These are phyloP conservation scores for Hedychridium roseum DNA, from an alignment of 2,888 invertebrate species.

Conservation along the genomic window DNA sequence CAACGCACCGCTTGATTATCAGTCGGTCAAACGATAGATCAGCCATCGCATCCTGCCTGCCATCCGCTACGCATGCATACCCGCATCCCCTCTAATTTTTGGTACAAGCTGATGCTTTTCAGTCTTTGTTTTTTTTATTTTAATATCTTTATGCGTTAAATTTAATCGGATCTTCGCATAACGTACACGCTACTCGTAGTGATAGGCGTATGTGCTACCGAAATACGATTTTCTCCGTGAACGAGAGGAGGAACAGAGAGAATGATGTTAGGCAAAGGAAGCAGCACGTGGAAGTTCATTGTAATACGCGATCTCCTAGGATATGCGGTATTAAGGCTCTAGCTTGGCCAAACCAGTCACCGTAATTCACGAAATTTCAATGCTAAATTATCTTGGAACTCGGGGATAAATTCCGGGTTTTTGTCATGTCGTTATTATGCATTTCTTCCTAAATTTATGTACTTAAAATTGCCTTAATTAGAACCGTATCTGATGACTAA, in stretches of 20 bases:
- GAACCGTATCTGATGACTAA: too few species aligned
- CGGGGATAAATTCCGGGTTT: too few species aligned
- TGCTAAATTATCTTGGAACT: too few species aligned
- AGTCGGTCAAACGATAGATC: constrained; percentile 46
- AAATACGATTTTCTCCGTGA: not conserved
- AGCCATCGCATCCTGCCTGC: constrained; percentile 54
- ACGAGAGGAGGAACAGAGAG: not conserved
- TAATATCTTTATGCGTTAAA: constrained; percentile 10
- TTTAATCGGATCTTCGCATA: constrained; percentile 14
- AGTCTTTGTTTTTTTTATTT: constrained; percentile 20
- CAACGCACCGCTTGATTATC: constrained; percentile 51
- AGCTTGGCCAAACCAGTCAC: too few species aligned
- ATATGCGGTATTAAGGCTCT: too few species aligned
- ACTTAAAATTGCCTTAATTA: too few species aligned
- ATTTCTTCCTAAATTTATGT: too few species aligned
- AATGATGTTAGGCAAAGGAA: not conserved
- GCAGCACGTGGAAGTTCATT: too few species aligned
- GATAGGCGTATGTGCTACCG: not conserved
- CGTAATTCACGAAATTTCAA: too few species aligned
- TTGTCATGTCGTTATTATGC: too few species aligned
- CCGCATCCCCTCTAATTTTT: constrained; percentile 34
- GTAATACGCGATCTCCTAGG: too few species aligned
- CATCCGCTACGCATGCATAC: constrained; percentile 51
- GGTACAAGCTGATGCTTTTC: constrained; percentile 34
- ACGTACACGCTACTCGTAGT: not conserved